These are phyloP conservation scores for Menidia beryllina DNA, from an alignment of 2,113 vertebrate species.

Conservation along the genomic window DNA sequence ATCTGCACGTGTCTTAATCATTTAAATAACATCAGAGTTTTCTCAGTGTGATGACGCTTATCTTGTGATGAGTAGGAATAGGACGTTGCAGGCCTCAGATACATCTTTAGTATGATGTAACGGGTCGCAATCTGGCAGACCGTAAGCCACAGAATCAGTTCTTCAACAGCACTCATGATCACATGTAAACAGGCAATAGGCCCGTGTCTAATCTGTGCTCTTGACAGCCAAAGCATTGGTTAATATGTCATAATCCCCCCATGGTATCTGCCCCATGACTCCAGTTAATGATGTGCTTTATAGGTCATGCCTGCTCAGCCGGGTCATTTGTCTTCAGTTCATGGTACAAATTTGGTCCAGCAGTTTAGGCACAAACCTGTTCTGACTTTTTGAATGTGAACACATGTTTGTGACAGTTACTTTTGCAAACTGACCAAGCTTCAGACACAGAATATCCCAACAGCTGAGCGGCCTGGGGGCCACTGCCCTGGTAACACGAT, in stretches of 20 bases:
- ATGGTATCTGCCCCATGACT: constrained; percentile 52
- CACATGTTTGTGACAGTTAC: constrained; percentile 18
- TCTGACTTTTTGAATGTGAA: constrained; percentile 22
- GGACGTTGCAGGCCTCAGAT: constrained; percentile 46
- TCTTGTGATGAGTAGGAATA: constrained; percentile 34
- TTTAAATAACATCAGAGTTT: background rate
- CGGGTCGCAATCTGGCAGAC: constrained; percentile 53
- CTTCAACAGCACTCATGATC: constrained; percentile 43
- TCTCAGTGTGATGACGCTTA: constrained; percentile 5
- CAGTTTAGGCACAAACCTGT: constrained; percentile 3
- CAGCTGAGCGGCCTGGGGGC: constrained; percentile 30
- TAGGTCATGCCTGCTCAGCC: constrained; percentile 43
- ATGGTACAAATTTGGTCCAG: constrained; percentile 18
- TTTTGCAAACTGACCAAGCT: constrained; percentile 19
- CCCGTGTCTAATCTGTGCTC: constrained; percentile 62
- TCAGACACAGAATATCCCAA: constrained; percentile 35
- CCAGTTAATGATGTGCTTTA: constrained; percentile 24
- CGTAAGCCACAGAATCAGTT: constrained; percentile 1
- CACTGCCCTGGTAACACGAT: constrained; percentile 33
- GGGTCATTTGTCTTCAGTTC: constrained; percentile 1
- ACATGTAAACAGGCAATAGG: constrained; percentile 48
- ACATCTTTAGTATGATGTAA: constrained; percentile 69
- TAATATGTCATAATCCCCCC: constrained; percentile 60
- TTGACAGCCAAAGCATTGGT: constrained; percentile 55
- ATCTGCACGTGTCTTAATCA: background rate